phyloP scores from a whole-genome alignment of 2,888 invertebrate species.

The Scaptomyza reducta region DNA sequence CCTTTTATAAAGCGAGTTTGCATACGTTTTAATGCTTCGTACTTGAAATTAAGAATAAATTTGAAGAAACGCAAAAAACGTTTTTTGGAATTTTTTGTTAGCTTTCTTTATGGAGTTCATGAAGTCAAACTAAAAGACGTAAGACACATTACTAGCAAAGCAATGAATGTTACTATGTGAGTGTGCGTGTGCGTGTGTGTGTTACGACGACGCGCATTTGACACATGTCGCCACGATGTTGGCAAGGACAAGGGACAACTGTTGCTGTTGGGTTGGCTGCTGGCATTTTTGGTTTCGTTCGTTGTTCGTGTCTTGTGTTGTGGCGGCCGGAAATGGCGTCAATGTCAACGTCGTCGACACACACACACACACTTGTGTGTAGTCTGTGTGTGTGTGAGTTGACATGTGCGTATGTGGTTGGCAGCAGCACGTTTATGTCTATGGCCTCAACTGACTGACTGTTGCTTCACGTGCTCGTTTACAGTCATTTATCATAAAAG shows the following conservation, averaged over 20 bases:
- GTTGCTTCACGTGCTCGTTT: slow-evolving; percentile 76
- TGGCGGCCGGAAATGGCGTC: slow-evolving; percentile 77
- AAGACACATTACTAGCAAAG: background rate
- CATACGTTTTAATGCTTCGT: no score
- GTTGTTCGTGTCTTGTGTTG: slow-evolving; percentile 60
- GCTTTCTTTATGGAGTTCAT: background rate
- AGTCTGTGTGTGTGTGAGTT: slow-evolving; percentile 35
- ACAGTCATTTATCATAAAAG: slow-evolving; percentile 78
- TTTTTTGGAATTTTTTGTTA: no score
- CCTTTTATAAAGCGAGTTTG: no score
- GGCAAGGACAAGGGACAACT: slow-evolving; percentile 68
- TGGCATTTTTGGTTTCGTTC: slow-evolving; percentile 47
- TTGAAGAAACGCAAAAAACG: no score
- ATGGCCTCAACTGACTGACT: slow-evolving; percentile 47
- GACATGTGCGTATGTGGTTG: slow-evolving; percentile 75
- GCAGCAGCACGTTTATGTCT: slow-evolving; percentile 74
- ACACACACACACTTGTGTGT: slow-evolving; percentile 49
- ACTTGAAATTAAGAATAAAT: no score
- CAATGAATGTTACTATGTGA: slow-evolving; percentile 13
- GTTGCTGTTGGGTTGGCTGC: slow-evolving; percentile 30
- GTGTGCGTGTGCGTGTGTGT: slow-evolving; percentile 21
- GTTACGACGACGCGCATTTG: slow-evolving; percentile 53
- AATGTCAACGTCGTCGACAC: slow-evolving; percentile 71
- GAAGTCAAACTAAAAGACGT: slow-evolving; percentile 20
- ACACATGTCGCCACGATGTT: slow-evolving; percentile 68